These are phyloP conservation scores for Corythornis cristatus DNA, from an alignment of 2,113 vertebrate species.

Conservation along the genomic window DNA sequence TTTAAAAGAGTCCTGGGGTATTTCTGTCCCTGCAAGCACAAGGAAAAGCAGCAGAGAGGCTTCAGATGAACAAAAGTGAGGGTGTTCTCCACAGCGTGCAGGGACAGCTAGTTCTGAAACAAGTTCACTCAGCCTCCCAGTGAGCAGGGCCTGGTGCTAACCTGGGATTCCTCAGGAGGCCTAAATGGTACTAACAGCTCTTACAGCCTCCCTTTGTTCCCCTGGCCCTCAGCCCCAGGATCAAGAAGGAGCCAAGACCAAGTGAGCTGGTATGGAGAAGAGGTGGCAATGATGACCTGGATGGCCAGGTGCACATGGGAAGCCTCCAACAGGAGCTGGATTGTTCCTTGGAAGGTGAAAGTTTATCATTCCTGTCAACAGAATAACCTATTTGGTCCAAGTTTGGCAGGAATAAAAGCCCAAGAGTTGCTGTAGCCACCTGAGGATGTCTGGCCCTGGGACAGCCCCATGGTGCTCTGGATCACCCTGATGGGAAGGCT, in stretches of 20 bases:
- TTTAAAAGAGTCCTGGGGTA: background rate
- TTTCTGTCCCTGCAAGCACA: background rate
- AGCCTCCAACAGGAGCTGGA: background rate
- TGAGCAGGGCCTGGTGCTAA: background rate
- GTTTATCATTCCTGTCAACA: background rate
- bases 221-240: background rate
- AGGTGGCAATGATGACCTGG: background rate
- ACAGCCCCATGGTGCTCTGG: background rate
- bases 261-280: background rate
- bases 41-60: background rate
- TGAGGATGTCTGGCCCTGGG: background rate
- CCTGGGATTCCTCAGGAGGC: background rate
- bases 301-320: background rate
- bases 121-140: background rate
- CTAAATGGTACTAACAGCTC: background rate
- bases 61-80: background rate
- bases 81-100: background rate
- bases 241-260: background rate
- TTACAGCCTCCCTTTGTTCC: background rate
- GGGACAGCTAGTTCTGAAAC: background rate
- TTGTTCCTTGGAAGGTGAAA: background rate
- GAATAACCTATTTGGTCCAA: background rate
- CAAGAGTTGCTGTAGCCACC: background rate
- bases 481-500: background rate
- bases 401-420: background rate